A percentile compares a stretch with the other conserved stretches of the same genome.
Conservation (phyloP, 2,113 vertebrate genomes). For the Cygnus buccinator region DNA sequence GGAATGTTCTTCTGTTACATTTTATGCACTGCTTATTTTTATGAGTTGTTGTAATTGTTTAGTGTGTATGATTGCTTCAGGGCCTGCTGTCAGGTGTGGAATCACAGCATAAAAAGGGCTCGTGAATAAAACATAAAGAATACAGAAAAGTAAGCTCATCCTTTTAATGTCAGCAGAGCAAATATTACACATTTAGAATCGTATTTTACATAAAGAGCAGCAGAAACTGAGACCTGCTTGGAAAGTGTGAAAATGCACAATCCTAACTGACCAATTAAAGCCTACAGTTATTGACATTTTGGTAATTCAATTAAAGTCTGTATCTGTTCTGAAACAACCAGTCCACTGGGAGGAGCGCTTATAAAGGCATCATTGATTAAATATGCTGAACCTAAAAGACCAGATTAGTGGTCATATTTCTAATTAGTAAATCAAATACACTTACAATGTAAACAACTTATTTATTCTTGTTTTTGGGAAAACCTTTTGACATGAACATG, state of each 20-base stretch:
- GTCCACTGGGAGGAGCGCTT: neutral
- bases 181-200: neutral
- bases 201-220: neutral
- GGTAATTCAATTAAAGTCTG: neutral
- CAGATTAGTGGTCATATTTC: neutral
- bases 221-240: neutral
- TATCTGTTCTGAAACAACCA: neutral
- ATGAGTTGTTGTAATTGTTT: constrained; percentile 69
- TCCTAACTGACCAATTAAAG: neutral
- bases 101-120: neutral
- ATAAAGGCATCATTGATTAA: neutral
- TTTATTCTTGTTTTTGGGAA: neutral
- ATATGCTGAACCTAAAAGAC: neutral
- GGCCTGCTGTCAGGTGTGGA: constrained; percentile 38
- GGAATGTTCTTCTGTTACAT: constrained; percentile 57
- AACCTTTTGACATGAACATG: neutral
- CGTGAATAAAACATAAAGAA: neutral
- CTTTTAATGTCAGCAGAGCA: neutral
- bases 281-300: neutral
- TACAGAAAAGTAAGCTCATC: neutral
- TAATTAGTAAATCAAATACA: neutral
- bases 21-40: constrained; percentile 72
- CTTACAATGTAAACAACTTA: neutral
- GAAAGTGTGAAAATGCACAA: neutral
- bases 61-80: constrained; percentile 47